Percentiles rank a stretch among this genome's conserved stretches.
phyloP scores from a whole-genome alignment of 2,113 vertebrate species.

The Nyctibius bracteatus region DNA sequence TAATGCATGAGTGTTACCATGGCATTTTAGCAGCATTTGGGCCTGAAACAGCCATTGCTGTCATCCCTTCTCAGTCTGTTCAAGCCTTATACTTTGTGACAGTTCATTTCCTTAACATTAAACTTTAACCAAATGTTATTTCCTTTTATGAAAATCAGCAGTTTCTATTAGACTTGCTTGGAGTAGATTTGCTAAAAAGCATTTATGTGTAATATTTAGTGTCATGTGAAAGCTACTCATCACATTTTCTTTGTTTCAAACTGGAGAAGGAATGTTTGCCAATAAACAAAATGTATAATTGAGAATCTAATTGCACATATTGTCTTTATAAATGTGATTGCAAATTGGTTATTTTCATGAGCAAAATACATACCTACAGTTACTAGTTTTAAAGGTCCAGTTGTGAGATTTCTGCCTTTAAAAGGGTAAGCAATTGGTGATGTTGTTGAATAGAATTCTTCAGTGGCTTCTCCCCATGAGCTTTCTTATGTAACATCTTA shows the following conservation, averaged over 20 bases:
- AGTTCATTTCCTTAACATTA: conserved; percentile 37
- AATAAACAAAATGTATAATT: neutral
- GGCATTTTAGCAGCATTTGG: conserved; percentile 26
- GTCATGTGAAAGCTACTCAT: neutral
- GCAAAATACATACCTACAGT: neutral
- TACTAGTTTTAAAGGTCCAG: neutral
- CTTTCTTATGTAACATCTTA: neutral
- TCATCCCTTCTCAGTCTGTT: neutral
- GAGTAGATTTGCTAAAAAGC: neutral
- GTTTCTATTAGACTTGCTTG: neutral
- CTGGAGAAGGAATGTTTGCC: neutral
- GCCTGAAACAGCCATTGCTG: neutral
- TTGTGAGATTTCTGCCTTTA: neutral
- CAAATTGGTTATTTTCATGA: neutral
- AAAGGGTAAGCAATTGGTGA: neutral
- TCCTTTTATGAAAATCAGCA: neutral
- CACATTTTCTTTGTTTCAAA: neutral
- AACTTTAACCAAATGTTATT: conserved; percentile 8
- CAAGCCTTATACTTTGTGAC: neutral
- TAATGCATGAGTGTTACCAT: neutral
- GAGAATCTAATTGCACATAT: neutral
- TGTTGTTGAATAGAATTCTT: neutral
- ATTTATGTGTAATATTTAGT: neutral
- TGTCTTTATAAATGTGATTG: neutral
- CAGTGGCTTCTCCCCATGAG: neutral